Evolutionary conservation across 2,797 vertebrate species (phyloP).

Genomic region (Rhynchonycteris naso): DNA sequence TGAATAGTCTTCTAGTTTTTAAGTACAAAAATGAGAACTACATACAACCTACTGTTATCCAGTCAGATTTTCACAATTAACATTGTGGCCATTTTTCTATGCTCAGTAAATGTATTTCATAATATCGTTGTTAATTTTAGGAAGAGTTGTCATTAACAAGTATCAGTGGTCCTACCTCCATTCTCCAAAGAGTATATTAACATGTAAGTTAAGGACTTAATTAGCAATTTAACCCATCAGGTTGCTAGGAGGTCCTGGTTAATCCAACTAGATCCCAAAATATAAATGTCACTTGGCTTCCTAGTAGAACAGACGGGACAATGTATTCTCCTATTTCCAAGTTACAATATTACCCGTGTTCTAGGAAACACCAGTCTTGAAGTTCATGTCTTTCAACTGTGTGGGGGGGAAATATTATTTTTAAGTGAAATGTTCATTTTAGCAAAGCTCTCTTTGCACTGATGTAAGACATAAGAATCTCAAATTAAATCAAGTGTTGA

Average conservation of each 20-base stretch:
- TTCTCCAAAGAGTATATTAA: neutral
- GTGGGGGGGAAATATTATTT: neutral
- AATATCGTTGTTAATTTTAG: constrained; percentile 32
- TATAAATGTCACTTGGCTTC: constrained; percentile 22
- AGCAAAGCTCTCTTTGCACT: neutral
- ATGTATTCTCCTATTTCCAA: neutral
- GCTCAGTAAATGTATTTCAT: constrained; percentile 13
- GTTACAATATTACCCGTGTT: neutral
- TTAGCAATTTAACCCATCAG: constrained; percentile 4
- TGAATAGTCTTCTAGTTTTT: neutral
- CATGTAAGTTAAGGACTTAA: constrained; percentile 32
- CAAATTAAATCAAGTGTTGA: neutral
- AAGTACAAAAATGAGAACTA: neutral
- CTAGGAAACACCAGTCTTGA: constrained; percentile 11
- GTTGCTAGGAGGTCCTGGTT: constrained; percentile 30
- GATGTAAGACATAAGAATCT: neutral
- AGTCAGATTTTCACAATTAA: neutral
- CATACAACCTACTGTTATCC: neutral
- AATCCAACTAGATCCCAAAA: constrained; percentile 13
- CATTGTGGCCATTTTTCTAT: neutral
- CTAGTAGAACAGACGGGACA: neutral
- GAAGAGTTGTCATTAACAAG: constrained; percentile 32
- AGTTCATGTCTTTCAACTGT: constrained; percentile 29
- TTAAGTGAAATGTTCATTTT: constrained; percentile 27
- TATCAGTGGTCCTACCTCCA: neutral